Percentiles rank a stretch among this genome's conserved stretches.
Evolutionary conservation across 2,113 vertebrate species (phyloP).

Genomic region (Zapus hudsonius): DNA sequence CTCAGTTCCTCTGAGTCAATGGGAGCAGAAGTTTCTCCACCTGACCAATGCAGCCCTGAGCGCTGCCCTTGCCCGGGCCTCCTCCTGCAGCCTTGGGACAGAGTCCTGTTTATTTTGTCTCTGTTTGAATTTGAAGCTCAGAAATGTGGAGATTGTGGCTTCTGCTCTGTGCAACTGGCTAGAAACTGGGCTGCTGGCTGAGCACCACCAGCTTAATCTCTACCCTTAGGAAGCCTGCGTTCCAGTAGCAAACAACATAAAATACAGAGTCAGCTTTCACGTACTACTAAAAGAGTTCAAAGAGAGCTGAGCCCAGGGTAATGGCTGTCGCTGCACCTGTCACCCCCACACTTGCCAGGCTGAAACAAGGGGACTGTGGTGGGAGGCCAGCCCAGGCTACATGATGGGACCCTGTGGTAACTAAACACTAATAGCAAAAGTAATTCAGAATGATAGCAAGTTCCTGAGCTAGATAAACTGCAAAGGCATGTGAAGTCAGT

Average conservation of each 20-base stretch:
- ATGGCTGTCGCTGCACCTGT: not conserved
- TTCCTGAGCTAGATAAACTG: not conserved
- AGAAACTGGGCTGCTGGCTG: no score
- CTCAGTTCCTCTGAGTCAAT: constrained; percentile 61
- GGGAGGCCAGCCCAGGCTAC: not conserved
- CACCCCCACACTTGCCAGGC: no score
- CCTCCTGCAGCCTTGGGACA: not conserved
- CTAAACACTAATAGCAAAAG: not conserved
- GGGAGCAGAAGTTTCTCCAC: not conserved
- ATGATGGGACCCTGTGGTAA: not conserved
- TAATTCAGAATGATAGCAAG: not conserved
- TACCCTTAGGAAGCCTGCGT: not conserved
- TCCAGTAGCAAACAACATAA: not conserved
- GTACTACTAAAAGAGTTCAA: no score
- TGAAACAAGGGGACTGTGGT: not conserved
- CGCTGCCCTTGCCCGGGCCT: not conserved
- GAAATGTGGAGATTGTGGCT: not conserved
- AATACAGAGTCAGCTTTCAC: not conserved
- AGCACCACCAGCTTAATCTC: not conserved
- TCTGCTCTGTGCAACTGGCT: not conserved
- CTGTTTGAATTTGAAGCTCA: not conserved
- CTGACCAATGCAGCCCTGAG: constrained; percentile 16
- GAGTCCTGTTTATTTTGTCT: not conserved
- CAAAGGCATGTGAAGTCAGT: not conserved
- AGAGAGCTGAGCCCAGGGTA: not conserved